phyloP scores from a whole-genome alignment of 2,888 invertebrate species.

The Bellardia pandia region DNA sequence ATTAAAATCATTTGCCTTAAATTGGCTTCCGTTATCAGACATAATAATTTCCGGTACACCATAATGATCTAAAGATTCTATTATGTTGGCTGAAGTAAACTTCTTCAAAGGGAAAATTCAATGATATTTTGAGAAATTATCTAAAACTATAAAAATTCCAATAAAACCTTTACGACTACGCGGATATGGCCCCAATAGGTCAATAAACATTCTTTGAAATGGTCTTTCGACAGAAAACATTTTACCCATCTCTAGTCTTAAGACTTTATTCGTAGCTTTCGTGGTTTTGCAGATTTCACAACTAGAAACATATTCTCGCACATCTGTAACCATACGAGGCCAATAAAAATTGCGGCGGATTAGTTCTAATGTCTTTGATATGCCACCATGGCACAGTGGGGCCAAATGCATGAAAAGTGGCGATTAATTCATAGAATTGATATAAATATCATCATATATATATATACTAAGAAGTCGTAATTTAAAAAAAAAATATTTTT shows the following conservation, averaged over 20 bases:
- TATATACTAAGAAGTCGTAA: no score
- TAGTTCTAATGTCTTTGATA: neutral
- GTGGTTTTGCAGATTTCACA: neutral
- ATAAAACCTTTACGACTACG: neutral
- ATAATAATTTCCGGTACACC: neutral
- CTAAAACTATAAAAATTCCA: neutral
- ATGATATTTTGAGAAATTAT: neutral
- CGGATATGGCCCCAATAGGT: neutral
- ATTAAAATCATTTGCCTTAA: neutral
- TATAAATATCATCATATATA: no score
- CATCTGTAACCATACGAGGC: neutral
- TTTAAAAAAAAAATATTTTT: no score
- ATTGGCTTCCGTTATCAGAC: neutral
- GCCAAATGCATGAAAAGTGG: no score
- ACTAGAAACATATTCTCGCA: neutral
- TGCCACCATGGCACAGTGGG: no score
- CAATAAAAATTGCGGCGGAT: neutral
- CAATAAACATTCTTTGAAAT: neutral
- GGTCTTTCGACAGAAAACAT: neutral
- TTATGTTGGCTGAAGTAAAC: neutral
- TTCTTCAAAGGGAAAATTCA: neutral
- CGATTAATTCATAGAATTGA: no score
- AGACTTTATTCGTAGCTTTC: neutral
- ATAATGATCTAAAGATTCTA: conserved; percentile 5
- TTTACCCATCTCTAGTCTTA: neutral